phyloP scores from a whole-genome alignment of 64 coral and sea anemone species.

The Dendrophyllia cribrosa region DNA sequence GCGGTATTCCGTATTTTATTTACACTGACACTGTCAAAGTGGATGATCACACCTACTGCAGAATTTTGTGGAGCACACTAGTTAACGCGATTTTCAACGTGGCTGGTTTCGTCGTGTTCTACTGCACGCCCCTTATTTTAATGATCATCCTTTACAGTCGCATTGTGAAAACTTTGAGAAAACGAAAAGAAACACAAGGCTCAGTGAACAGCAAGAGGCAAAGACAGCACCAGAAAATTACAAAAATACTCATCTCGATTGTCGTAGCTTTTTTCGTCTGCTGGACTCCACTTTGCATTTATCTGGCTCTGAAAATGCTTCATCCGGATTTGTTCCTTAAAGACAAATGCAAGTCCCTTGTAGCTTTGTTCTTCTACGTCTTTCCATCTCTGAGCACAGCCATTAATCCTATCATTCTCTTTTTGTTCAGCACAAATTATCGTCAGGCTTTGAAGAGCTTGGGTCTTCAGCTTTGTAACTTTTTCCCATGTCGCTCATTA shows the following conservation, averaged over 20 bases:
- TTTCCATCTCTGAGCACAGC: slow-evolving; percentile 43
- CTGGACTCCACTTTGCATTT: slow-evolving; percentile 39
- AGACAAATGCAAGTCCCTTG: slow-evolving; percentile 1
- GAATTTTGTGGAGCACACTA: neutral
- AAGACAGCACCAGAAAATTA: slow-evolving; percentile 26
- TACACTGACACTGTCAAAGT: slow-evolving; percentile 18
- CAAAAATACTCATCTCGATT: neutral
- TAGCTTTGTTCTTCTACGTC: slow-evolving; percentile 31
- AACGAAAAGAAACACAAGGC: neutral
- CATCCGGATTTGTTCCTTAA: neutral
- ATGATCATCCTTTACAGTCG: slow-evolving; percentile 31
- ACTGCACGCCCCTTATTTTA: slow-evolving; percentile 10
- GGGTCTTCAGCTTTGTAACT: neutral
- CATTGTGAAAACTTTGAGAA: slow-evolving; percentile 26
- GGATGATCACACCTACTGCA: slow-evolving; percentile 17
- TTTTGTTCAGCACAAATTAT: slow-evolving; percentile 32
- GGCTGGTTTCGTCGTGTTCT: slow-evolving; percentile 10
- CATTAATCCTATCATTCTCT: slow-evolving; percentile 32
- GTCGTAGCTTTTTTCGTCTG: slow-evolving; percentile 18
- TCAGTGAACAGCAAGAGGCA: neutral
- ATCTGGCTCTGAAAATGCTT: slow-evolving; percentile 24
- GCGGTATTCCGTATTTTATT: slow-evolving; percentile 1
- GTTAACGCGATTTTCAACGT: neutral
- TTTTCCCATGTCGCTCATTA: neutral
- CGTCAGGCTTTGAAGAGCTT: slow-evolving; percentile 9